phyloP scores from a whole-genome alignment of 2,888 invertebrate species.

The Tetrapedia diversipes region DNA sequence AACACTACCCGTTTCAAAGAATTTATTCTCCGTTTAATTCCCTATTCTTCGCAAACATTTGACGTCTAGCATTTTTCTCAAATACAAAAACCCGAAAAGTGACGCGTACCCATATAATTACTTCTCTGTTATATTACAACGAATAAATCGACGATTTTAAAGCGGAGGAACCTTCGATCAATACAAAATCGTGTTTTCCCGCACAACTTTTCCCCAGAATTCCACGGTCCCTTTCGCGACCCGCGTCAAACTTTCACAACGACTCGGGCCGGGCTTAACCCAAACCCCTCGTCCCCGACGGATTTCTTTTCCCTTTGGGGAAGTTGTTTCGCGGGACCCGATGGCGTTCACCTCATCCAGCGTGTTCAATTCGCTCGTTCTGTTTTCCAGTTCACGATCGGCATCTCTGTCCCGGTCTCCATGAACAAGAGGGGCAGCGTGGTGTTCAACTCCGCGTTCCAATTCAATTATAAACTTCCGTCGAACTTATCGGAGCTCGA shows the following conservation, averaged over 20 bases:
- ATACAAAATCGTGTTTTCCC: not conserved
- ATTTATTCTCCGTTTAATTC: too few species aligned
- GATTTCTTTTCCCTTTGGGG: not conserved
- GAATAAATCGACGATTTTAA: too few species aligned
- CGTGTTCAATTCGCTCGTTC: not conserved
- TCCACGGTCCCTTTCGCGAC: too few species aligned
- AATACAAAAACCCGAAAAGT: too few species aligned
- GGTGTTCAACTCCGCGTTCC: slow-evolving; percentile 76
- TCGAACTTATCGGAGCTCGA: slow-evolving; percentile 78
- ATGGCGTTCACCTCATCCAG: slow-evolving; percentile 2
- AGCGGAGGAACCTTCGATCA: not conserved
- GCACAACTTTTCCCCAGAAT: not conserved
- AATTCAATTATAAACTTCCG: slow-evolving; percentile 80
- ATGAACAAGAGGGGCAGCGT: slow-evolving; percentile 76
- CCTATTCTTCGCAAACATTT: too few species aligned
- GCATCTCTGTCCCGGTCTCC: slow-evolving; percentile 75
- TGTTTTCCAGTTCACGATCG: slow-evolving; percentile 75
- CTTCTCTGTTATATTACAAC: too few species aligned
- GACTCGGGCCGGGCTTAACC: slow-evolving; percentile 6
- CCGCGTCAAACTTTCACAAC: slow-evolving; percentile 19
- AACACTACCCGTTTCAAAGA: too few species aligned
- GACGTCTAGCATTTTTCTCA: too few species aligned
- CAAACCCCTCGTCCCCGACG: not conserved
- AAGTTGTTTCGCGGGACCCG: slow-evolving; percentile 30
- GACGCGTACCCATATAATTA: too few species aligned